A percentile compares a stretch with the other conserved stretches of the same genome.
phyloP scores from a whole-genome alignment of 2,113 vertebrate genomes.

The Phalacrocorax pelagicus region DNA sequence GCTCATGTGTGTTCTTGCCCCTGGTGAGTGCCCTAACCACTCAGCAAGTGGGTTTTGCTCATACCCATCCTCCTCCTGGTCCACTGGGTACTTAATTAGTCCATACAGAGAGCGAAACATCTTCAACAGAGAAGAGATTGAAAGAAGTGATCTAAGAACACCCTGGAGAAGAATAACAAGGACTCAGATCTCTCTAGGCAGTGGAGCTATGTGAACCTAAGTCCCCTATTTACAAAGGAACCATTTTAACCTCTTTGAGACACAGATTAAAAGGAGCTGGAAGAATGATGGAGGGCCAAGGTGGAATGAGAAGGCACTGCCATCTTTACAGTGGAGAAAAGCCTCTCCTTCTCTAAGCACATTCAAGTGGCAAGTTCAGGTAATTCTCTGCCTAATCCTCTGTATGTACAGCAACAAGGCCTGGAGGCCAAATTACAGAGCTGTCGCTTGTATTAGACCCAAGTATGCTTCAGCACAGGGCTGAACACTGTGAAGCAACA shows the following conservation, averaged over 20 bases:
- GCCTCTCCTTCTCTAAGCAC: background rate
- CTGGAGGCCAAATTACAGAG: background rate
- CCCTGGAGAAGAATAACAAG: conserved; percentile 33
- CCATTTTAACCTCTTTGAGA: background rate
- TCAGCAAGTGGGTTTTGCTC: conserved; percentile 19
- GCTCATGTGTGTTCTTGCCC: background rate
- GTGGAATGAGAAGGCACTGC: background rate
- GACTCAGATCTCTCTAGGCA: background rate
- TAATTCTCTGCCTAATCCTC: background rate
- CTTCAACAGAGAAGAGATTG: conserved; percentile 1
- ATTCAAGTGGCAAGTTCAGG: background rate
- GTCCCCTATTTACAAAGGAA: background rate
- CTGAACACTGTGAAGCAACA: background rate
- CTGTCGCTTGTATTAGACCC: background rate
- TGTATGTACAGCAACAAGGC: background rate
- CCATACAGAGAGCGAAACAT: background rate
- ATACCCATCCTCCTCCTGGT: background rate
- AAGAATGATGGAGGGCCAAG: background rate
- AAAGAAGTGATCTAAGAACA: conserved; percentile 14
- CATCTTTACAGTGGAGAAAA: background rate
- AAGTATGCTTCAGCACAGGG: background rate
- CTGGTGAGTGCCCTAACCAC: conserved; percentile 11
- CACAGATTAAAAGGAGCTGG: background rate
- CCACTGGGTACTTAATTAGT: conserved; percentile 39
- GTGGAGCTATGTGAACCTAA: conserved; percentile 10